These are phyloP conservation scores for Drosophila pandora DNA, from an alignment of 1,140 invertebrate genomes.

Conservation along the genomic window DNA sequence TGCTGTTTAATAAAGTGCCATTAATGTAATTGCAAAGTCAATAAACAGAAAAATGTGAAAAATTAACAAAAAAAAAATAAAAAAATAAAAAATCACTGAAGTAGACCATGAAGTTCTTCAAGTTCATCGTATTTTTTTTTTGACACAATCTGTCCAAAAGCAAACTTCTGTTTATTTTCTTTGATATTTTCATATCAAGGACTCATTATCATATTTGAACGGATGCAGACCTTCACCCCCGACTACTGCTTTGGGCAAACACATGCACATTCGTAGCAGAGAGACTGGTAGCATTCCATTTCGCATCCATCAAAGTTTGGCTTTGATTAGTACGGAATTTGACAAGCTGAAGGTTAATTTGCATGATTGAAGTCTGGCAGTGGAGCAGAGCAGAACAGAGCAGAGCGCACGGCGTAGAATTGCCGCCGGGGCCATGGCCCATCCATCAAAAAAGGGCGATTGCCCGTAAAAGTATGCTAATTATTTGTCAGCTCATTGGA, in stretches of 20 bases:
- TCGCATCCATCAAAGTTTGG: constrained; percentile 33
- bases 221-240: constrained; percentile 25
- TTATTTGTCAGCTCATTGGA: constrained; percentile 28
- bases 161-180: neutral
- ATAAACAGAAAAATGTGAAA: neutral
- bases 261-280: neutral
- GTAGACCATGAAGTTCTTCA: neutral
- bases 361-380: constrained; percentile 33
- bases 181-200: neutral
- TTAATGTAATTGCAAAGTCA: neutral
- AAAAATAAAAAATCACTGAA: neutral
- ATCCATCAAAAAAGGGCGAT: constrained; percentile 44
- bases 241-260: neutral
- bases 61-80: neutral
- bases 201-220: constrained; percentile 22
- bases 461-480: constrained; percentile 42
- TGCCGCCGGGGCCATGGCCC: constrained; percentile 4
- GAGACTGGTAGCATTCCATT: constrained; percentile 13
- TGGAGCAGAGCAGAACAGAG: neutral
- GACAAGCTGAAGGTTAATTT: constrained; percentile 45
- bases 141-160: neutral
- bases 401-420: neutral
- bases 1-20: neutral
- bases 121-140: no score
- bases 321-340: constrained; percentile 38